These are phyloP conservation scores for Regulus satrapa DNA, from an alignment of 2,113 vertebrate genomes.

Conservation along the genomic window DNA sequence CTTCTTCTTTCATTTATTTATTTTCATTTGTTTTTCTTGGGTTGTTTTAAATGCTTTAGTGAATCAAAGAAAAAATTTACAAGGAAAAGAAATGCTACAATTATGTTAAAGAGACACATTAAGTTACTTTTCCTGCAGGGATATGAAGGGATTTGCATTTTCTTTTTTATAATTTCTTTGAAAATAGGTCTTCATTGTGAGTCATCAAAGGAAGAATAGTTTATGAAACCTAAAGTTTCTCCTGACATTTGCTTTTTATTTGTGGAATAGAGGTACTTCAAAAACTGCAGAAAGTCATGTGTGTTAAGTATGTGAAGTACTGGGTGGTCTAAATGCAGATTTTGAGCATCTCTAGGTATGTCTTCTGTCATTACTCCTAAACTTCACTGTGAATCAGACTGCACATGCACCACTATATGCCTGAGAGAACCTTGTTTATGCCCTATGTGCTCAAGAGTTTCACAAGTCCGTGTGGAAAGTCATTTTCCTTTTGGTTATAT, in stretches of 20 bases:
- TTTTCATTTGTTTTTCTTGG: slow-evolving; percentile 37
- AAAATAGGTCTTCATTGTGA: not conserved
- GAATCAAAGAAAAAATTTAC: slow-evolving; percentile 14
- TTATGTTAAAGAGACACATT: not conserved
- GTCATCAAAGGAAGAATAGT: not conserved
- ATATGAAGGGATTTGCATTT: not conserved
- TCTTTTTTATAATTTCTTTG: not conserved
- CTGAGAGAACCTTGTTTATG: not conserved
- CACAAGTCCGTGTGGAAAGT: not conserved
- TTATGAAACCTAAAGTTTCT: not conserved
- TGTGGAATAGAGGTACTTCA: not conserved
- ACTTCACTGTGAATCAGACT: not conserved
- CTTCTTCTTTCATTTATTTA: slow-evolving; percentile 33
- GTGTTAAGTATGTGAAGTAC: not conserved
- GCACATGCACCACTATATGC: not conserved
- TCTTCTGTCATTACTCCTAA: not conserved
- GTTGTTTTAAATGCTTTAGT: not conserved
- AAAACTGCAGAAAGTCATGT: not conserved
- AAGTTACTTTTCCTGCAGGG: not conserved
- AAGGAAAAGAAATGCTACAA: slow-evolving; percentile 36
- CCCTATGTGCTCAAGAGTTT: not conserved
- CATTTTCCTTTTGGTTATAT: not conserved
- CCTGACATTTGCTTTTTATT: not conserved
- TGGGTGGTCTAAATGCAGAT: not conserved
- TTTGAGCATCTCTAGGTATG: not conserved